A percentile compares a stretch with the other conserved stretches of the same genome.
Evolutionary conservation across 1,140 invertebrate genomes (phyloP).

Genomic region (Charaxes varanes): DNA sequence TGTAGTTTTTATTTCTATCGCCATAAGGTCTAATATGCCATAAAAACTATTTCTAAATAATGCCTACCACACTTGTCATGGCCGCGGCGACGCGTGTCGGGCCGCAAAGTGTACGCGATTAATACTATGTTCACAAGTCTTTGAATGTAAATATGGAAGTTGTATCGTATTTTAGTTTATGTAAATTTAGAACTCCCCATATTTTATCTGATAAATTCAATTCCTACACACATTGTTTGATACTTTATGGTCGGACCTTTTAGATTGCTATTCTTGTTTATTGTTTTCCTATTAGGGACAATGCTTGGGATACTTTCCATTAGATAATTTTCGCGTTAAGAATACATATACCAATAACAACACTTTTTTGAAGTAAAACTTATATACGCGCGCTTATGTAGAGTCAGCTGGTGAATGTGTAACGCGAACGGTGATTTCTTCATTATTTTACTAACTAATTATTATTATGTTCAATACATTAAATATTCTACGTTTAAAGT

Average conservation of each 20-base stretch:
- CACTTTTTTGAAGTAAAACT: too few species aligned
- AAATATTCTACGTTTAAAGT: too few species aligned
- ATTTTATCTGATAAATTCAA: constrained; percentile 18
- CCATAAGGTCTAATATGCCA: constrained; percentile 2
- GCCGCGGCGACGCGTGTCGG: too few species aligned
- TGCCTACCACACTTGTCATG: constrained; percentile 11
- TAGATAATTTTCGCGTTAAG: too few species aligned
- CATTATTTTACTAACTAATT: too few species aligned
- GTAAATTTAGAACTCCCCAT: constrained; percentile 21
- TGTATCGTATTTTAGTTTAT: constrained; percentile 23
- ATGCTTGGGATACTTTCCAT: too few species aligned
- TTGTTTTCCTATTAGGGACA: constrained; percentile 4
- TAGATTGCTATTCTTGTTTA: neutral
- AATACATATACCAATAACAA: too few species aligned
- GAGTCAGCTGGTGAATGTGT: too few species aligned
- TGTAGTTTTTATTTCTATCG: constrained; percentile 1
- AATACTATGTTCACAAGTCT: constrained; percentile 25
- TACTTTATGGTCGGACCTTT: constrained; percentile 2
- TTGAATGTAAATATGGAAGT: constrained; percentile 28
- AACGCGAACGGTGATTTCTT: too few species aligned
- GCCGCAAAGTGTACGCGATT: constrained; percentile 22
- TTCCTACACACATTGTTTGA: constrained; percentile 6
- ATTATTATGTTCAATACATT: too few species aligned
- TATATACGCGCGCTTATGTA: too few species aligned
- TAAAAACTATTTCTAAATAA: constrained; percentile 2